Evolutionary conservation across 2,797 vertebrate genomes (phyloP).

Genomic region (Neosalanx taihuensis): DNA sequence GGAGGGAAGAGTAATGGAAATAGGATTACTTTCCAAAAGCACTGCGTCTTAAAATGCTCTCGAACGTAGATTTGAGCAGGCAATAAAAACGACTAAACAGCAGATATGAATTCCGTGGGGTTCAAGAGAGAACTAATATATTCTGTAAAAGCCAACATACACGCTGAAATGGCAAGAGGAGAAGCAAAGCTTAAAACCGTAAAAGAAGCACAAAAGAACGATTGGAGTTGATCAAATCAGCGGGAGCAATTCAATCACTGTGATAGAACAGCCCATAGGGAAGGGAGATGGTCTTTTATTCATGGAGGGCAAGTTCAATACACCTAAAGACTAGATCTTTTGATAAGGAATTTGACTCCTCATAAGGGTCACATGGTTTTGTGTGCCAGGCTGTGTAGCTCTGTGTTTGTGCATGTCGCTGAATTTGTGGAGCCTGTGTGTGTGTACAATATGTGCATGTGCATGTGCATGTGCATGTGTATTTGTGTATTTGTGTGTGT

Average conservation of each 20-base stretch:
- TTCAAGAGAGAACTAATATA: neutral
- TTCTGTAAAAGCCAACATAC: neutral
- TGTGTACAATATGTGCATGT: too few species aligned
- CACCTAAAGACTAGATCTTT: neutral
- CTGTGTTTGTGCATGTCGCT: neutral
- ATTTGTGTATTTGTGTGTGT: neutral
- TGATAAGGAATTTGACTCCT: neutral
- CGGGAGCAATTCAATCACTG: constrained; percentile 18
- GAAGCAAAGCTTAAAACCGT: neutral
- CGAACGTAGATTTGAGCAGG: neutral
- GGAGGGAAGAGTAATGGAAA: neutral
- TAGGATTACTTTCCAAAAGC: neutral
- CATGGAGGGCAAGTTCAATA: neutral
- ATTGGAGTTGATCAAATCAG: constrained; percentile 13
- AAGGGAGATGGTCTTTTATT: neutral
- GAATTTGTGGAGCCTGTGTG: neutral
- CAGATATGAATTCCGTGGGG: neutral
- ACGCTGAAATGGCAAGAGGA: neutral
- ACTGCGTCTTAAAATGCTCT: neutral
- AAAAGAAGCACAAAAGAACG: neutral
- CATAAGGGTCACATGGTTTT: constrained; percentile 13
- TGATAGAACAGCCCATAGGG: neutral
- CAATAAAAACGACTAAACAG: neutral
- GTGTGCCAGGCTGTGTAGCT: constrained; percentile 4
- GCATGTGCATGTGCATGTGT: too few species aligned